phyloP scores from a whole-genome alignment of 1,140 invertebrate species.

The Melitaea cinxia region DNA sequence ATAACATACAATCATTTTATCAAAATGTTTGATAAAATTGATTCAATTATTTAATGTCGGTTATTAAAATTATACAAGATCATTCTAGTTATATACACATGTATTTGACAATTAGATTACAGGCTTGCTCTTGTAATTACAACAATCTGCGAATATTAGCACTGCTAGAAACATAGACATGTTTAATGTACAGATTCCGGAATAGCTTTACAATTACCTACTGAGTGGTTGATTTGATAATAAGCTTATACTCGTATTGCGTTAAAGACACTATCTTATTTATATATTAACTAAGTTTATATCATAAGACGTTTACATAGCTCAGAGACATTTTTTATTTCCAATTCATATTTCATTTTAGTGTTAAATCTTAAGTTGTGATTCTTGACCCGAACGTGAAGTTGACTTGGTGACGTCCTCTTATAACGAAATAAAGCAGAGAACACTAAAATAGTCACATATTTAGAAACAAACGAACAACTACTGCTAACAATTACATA shows the following conservation, averaged over 20 bases:
- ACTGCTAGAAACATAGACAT: neutral
- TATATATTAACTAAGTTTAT: too few species aligned
- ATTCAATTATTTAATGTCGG: too few species aligned
- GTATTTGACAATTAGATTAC: neutral
- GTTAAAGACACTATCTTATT: too few species aligned
- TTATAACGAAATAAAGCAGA: slow-evolving; percentile 1
- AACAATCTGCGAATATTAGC: neutral
- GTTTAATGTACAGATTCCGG: neutral
- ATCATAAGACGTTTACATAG: too few species aligned
- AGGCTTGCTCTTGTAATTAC: neutral
- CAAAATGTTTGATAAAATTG: too few species aligned
- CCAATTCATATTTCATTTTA: neutral
- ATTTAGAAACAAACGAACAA: neutral
- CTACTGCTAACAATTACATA: too few species aligned
- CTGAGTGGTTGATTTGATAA: too few species aligned
- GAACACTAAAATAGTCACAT: slow-evolving; percentile 14
- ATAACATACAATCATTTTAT: too few species aligned
- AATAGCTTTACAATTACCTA: neutral
- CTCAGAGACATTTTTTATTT: neutral
- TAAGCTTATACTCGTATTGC: too few species aligned
- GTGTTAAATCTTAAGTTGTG: slow-evolving; percentile 11
- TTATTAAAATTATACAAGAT: too few species aligned
- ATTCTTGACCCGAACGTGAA: slow-evolving; percentile 17
- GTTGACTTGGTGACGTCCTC: slow-evolving; percentile 1
- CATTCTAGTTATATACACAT: too few species aligned